phyloP scores from a whole-genome alignment of 2,113 vertebrate genomes.

The Irena cyanogastra region DNA sequence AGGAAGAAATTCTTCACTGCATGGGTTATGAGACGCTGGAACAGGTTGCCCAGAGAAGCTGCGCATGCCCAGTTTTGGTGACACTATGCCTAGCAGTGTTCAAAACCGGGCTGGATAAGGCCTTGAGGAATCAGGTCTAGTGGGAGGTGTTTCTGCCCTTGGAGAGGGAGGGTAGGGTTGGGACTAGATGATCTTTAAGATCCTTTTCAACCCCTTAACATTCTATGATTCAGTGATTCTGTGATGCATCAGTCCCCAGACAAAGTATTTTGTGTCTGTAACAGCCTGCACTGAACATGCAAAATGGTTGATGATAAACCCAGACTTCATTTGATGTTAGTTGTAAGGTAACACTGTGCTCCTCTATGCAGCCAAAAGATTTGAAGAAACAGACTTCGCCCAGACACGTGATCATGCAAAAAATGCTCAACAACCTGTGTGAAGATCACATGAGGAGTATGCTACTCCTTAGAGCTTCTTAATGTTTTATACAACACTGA shows the following conservation, averaged over 20 bases:
- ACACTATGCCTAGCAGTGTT: not conserved
- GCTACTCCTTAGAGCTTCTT: not conserved
- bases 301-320: not conserved
- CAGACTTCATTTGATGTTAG: not conserved
- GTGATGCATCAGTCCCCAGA: not conserved
- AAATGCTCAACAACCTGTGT: not conserved
- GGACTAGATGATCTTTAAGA: no score
- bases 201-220: not conserved
- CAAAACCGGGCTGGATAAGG: not conserved
- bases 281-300: no score
- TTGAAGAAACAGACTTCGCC: not conserved
- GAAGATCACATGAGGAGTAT: rapidly evolving
- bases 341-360: not conserved
- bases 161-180: rapidly evolving
- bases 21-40: not conserved
- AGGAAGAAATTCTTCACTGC: not conserved
- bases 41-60: not conserved
- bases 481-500: not conserved
- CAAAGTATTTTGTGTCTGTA: rapidly evolving
- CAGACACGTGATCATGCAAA: not conserved
- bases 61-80: not conserved
- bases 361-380: not conserved
- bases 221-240: not conserved
- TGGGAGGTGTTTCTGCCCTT: no score
- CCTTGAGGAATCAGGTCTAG: not conserved